These are phyloP conservation scores for Calliopsis andreniformis DNA, from an alignment of 1,140 invertebrate genomes.

Conservation along the genomic window DNA sequence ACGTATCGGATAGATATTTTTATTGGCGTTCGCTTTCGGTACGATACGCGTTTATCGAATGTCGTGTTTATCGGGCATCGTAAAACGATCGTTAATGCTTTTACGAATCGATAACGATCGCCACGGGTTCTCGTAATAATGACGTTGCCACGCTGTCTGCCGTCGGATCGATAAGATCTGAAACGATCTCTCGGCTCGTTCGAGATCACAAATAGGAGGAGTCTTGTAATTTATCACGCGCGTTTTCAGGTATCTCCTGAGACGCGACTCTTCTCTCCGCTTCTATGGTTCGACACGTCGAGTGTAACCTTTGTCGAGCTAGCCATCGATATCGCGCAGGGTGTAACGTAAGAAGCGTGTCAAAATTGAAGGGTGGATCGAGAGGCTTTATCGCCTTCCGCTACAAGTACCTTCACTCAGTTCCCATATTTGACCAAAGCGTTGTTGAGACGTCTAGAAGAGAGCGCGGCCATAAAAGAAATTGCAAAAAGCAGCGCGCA, in stretches of 20 bases:
- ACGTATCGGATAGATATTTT: slow-evolving; percentile 41
- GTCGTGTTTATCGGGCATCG: slow-evolving; percentile 42
- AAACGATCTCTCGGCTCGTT: slow-evolving; percentile 51
- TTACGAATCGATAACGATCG: slow-evolving; percentile 63
- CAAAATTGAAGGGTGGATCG: too few relatives aligned
- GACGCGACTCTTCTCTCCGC: neutral
- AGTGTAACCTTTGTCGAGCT: neutral
- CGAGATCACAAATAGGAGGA: slow-evolving; percentile 45
- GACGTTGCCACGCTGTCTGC: slow-evolving; percentile 54
- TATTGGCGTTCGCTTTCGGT: slow-evolving; percentile 52
- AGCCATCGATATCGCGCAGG: too few relatives aligned
- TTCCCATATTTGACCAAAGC: too few relatives aligned
- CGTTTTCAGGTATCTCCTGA: neutral
- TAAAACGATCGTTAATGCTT: slow-evolving; percentile 62
- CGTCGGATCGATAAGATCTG: slow-evolving; percentile 58
- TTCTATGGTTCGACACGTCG: neutral
- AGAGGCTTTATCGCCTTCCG: too few relatives aligned
- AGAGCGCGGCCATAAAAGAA: too few relatives aligned
- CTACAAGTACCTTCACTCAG: too few relatives aligned
- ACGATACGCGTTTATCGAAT: slow-evolving; percentile 33
- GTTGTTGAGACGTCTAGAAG: too few relatives aligned
- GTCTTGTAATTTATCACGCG: slow-evolving; percentile 23
- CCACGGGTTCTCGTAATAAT: slow-evolving; percentile 55
- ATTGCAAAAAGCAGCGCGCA: too few relatives aligned
- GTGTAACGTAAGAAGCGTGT: too few relatives aligned